These are phyloP conservation scores for Thalassarche chlororhynchos DNA, from an alignment of 2,113 vertebrate genomes.

Conservation along the genomic window DNA sequence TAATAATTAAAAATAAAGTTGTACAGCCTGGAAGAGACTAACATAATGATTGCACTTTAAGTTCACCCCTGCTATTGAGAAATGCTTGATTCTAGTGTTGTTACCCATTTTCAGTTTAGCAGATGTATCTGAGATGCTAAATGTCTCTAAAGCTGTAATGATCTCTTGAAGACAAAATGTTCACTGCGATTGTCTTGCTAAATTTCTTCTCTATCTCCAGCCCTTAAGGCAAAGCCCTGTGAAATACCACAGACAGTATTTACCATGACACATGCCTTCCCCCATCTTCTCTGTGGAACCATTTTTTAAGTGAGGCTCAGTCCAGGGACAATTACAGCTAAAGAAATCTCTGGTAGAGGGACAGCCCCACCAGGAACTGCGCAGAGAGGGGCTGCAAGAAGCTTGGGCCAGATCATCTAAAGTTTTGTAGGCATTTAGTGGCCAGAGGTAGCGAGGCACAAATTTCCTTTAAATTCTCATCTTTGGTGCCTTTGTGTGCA, in stretches of 20 bases:
- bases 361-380: background rate
- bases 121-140: background rate
- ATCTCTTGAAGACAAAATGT: background rate
- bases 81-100: background rate
- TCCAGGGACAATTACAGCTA: background rate
- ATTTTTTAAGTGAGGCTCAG: background rate
- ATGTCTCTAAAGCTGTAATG: background rate
- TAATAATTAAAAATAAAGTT: slow-evolving; percentile 50
- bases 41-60: background rate
- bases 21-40: background rate
- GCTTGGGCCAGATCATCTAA: background rate
- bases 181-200: background rate
- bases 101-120: slow-evolving; percentile 7
- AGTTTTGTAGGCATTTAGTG: background rate
- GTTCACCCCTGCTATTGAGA: background rate
- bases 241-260: background rate
- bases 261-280: background rate
- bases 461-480: background rate
- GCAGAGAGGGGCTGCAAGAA: background rate
- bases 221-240: background rate
- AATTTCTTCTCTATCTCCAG: background rate
- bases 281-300: background rate
- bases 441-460: background rate
- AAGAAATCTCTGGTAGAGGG: background rate
- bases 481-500: background rate